Conservation (phyloP, 2,113 vertebrate genomes). For the Eira barbara region DNA sequence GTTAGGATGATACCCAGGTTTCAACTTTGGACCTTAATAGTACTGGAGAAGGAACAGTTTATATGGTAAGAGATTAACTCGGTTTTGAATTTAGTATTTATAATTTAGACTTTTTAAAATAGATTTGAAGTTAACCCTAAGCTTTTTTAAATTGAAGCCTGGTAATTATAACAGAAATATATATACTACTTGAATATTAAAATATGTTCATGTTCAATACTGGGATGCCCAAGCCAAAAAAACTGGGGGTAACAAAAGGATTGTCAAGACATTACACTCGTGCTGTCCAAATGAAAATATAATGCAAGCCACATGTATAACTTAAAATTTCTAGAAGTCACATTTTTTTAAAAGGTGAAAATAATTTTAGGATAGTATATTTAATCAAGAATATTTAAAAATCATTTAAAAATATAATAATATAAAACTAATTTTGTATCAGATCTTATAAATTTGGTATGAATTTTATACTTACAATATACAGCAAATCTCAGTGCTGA, state of each 20-base stretch:
- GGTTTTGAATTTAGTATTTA: conserved; percentile 23
- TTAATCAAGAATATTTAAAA: conserved; percentile 14
- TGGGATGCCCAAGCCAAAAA: neutral
- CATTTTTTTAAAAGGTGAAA: neutral
- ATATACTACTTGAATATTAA: conserved; percentile 28
- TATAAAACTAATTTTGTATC: neutral
- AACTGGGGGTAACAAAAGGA: neutral
- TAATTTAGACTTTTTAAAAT: neutral
- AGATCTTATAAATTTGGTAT: neutral
- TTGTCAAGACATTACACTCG: neutral
- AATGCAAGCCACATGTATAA: neutral
- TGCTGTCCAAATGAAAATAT: neutral
- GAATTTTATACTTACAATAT: neutral
- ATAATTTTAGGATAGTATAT: neutral
- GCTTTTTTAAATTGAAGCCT: neutral
- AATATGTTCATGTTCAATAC: neutral
- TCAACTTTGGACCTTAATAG: neutral
- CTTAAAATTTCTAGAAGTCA: neutral
- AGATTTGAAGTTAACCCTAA: conserved; percentile 4
- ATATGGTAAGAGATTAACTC: neutral
- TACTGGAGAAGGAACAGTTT: neutral
- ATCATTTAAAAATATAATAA: neutral
- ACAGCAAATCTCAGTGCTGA: neutral
- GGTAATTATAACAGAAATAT: neutral
- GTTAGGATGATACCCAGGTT: neutral